A percentile compares a stretch with the other conserved stretches of the same genome.
phyloP scores from a whole-genome alignment of 2,888 invertebrate genomes.

The Chelonus formosanus region DNA sequence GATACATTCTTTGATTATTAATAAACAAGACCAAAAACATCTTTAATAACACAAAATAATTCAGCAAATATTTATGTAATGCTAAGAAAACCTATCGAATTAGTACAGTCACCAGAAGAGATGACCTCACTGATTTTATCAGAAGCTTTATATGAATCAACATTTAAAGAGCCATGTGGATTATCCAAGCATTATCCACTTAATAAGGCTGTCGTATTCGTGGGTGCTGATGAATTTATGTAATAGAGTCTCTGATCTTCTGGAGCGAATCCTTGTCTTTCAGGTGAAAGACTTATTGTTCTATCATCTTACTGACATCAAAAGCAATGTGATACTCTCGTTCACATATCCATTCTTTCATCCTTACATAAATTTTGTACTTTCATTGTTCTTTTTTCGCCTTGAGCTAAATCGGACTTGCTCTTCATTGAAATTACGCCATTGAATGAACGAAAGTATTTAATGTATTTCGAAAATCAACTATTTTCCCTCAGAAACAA shows the following conservation, averaged over 20 bases:
- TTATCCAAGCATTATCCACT: not conserved
- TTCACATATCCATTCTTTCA: no score
- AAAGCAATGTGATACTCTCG: constrained; percentile 1
- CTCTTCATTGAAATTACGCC: no score
- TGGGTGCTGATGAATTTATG: constrained; percentile 38
- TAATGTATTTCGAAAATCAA: no score
- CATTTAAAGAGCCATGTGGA: constrained; percentile 5
- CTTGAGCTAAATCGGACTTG: no score
- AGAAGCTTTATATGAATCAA: constrained; percentile 19
- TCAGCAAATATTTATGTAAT: no score
- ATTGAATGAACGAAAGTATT: no score
- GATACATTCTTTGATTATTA: no score
- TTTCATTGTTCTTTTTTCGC: no score
- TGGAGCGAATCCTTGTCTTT: not conserved
- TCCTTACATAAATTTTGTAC: no score
- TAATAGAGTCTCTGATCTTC: constrained; percentile 10
- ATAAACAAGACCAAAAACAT: no score
- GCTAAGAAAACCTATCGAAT: not conserved
- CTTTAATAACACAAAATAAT: no score
- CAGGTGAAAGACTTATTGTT: constrained; percentile 9
- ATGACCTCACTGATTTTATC: constrained; percentile 26
- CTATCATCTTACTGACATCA: not conserved
- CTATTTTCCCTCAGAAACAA: no score
- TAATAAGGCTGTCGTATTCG: constrained; percentile 7
- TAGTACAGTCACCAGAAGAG: not conserved